Evolutionary conservation across 1,140 invertebrate genomes (phyloP), one percentile per base, ranked within the genome.

Genomic region (Camponotus floridanus): DNA sequence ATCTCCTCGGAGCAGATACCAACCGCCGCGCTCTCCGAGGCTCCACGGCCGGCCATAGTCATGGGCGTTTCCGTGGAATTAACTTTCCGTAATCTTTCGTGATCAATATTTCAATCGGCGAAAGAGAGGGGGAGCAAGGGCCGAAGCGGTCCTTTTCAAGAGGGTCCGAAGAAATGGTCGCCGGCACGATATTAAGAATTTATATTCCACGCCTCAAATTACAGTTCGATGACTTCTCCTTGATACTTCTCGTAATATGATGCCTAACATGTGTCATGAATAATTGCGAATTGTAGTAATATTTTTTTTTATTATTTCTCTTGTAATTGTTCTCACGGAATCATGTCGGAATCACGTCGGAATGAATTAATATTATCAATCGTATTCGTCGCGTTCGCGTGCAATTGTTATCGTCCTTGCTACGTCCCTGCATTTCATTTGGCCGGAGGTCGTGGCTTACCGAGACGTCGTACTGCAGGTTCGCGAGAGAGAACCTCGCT

Each of bases 41-140:
- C 76, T 73, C 86, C 78, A 73, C 74, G 64, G 68, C 42, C 76
- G 62, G 74, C 81, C 85, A 68, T 42, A 83, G 36, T 65, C 71
- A 90, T 90, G 88, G 88, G 88, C 89, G 89, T 90, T 88, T 90
- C 84, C 88, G 89, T 85, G 85, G 87, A 88, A 89, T 89, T 86
- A 78, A 86, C 80, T 89, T 89, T 86, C 74, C 78, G 86, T 86
- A 83, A 71, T 51, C 39, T 39, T 5, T 65, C 59, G 65, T 85
- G 79, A 89, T 89, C 81, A 26, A 78, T 85, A 85, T 85, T 85
- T 74, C 51, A 59, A 74, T 83, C 68, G 76, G 62, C n/a, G 13
- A n/a, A 31, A 18, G 15, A 18, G 36, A 42, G 67, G 18, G n/a
- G 18, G 51, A 33, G 39, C 4, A 13, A 36, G 68, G 36, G 9